Evolutionary conservation across 2,113 vertebrate genomes (phyloP).

Genomic region (Carettochelys insculpta): DNA sequence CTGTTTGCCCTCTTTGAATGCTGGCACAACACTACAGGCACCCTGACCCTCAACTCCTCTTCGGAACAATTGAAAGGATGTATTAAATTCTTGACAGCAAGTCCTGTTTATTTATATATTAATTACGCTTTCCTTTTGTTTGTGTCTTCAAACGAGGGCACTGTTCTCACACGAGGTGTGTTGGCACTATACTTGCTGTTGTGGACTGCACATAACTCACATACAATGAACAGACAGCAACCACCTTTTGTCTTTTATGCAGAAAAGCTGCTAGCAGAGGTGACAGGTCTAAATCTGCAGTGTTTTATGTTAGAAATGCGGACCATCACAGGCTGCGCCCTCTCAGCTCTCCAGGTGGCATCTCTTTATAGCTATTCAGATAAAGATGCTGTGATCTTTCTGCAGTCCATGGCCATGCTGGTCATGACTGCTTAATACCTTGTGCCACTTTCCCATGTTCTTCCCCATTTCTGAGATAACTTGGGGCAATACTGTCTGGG

Average conservation of each 20-base stretch:
- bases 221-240: not conserved
- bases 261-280: not conserved
- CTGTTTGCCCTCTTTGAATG: not conserved
- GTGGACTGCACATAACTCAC: not conserved
- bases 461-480: not conserved
- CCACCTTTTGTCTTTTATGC: not conserved
- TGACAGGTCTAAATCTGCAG: not conserved
- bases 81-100: not conserved
- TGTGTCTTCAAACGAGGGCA: not conserved
- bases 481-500: not conserved
- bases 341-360: not conserved
- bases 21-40: rapidly evolving
- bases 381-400: not conserved
- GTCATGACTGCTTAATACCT: not conserved
- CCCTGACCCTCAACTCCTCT: not conserved
- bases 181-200: not conserved
- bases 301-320: not conserved
- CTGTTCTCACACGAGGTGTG: not conserved
- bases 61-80: not conserved
- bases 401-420: not conserved
- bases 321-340: not conserved
- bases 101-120: not conserved
- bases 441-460: not conserved
- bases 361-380: rapidly evolving
- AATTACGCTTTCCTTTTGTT: not conserved